phyloP scores from a whole-genome alignment of 2,113 vertebrate species.

The Microcebus ravelobensis region DNA sequence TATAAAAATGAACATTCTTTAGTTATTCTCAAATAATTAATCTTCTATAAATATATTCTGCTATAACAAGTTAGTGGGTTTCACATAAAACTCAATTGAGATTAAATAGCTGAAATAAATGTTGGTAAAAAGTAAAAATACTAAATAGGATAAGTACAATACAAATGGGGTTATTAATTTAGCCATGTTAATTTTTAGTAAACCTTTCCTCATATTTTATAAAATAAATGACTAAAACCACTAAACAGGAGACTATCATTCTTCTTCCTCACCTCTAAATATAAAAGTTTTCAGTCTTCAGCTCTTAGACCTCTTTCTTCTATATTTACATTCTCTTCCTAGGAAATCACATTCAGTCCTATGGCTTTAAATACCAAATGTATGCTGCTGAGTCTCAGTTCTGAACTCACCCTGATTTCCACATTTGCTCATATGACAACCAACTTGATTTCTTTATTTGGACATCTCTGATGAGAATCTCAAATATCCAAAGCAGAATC shows the following conservation, averaged over 20 bases:
- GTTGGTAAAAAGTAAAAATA: neutral
- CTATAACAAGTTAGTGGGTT: neutral
- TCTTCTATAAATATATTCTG: neutral
- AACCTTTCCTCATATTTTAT: neutral
- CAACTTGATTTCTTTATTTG: neutral
- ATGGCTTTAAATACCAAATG: neutral
- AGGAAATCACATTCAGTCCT: neutral
- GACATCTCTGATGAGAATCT: neutral
- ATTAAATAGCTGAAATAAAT: neutral
- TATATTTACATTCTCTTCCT: neutral
- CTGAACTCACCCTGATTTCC: neutral
- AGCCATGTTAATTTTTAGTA: neutral
- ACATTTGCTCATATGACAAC: neutral
- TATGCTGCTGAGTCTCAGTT: neutral
- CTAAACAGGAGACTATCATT: neutral
- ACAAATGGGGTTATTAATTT: neutral
- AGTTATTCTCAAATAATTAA: neutral
- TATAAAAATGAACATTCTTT: neutral
- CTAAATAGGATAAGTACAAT: neutral
- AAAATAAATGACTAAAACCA: conserved; percentile 37
- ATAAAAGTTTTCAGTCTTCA: neutral
- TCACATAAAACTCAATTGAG: conserved; percentile 13
- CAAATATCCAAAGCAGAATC: neutral
- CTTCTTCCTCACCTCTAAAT: neutral
- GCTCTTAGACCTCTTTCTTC: neutral